Evolutionary conservation across 2,113 vertebrate species (phyloP), one percentile per base, ranked within the genome.

Genomic region (Nansenia antarctica): DNA sequence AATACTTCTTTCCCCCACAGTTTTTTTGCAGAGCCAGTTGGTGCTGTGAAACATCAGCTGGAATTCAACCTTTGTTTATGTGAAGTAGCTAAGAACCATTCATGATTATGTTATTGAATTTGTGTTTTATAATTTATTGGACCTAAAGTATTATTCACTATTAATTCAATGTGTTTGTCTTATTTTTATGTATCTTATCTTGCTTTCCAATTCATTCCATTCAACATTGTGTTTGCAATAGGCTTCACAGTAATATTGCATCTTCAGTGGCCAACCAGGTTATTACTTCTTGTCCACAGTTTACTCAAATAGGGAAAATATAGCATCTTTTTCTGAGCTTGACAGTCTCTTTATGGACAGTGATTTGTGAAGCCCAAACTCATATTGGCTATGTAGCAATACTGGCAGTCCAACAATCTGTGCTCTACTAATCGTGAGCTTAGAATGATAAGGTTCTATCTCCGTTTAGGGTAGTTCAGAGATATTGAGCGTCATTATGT

Each of bases 321-420:
- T 22, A 14, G 2, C 22, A 53, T 3, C 62, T 45, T 20, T 31
- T 24, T 30, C 29, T 26, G 35, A 49, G 79, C 68, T n/a, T n/a
- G 55, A 81, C 39, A 54, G 62, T 77, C 34, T 85, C 68, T 67
- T 67, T 49, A 74, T 52, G 58, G 65, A 11, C 73, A 78, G 72
- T 60, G 74, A 82, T 72, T 69, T 60, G 29, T 64, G 67, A 77
- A 63, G 53, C 80, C 59, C 66, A 61, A 65, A 63, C 60, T 7
- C 29, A 6, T 5, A 58, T 31, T 18, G 29, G 61, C 80, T 67
- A 65, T 75, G 64, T 37, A 68, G 74, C 75, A 76, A 82, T 77
- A 76, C 70, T 37, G 70, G 74, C 75, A 76, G 83, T 77, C 78
- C 70, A 81, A 64, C 74, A 57, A 69, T 20, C 53, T 35, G 34